Conservation (phyloP, 2,888 invertebrate genomes). For the Agriopis leucophaearia region DNA sequence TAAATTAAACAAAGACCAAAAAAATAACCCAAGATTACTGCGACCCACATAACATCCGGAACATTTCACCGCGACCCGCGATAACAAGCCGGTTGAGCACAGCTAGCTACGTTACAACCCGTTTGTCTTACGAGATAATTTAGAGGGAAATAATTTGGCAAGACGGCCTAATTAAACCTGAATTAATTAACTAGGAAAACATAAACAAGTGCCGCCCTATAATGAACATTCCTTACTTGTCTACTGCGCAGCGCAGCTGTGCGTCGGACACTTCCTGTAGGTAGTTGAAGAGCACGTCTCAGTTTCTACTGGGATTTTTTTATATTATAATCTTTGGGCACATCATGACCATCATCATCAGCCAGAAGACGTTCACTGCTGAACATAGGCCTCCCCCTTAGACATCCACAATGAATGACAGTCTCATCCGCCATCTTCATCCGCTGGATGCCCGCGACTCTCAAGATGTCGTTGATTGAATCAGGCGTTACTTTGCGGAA, state of each 20-base stretch:
- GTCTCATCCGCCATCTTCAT: too few relatives aligned
- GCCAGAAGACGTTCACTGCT: too few relatives aligned
- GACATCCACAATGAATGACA: too few relatives aligned
- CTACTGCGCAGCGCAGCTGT: constrained; percentile 3
- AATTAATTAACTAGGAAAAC: constrained; percentile 71
- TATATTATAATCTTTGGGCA: too few relatives aligned
- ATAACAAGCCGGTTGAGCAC: constrained; percentile 15
- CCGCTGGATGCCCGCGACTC: too few relatives aligned
- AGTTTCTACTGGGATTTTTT: neutral
- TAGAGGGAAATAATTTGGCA: constrained; percentile 68
- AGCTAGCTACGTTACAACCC: constrained; percentile 40
- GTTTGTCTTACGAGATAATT: constrained; percentile 68
- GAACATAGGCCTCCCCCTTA: too few relatives aligned
- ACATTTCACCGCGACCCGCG: constrained; percentile 15
- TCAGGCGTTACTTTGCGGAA: too few relatives aligned
- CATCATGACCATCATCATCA: neutral
- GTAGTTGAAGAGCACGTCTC: neutral
- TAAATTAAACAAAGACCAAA: neutral
- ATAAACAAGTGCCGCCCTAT: constrained; percentile 63
- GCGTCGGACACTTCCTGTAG: neutral
- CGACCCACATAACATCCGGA: constrained; percentile 12
- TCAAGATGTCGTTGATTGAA: too few relatives aligned
- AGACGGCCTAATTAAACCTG: constrained; percentile 70
- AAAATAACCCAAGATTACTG: neutral
- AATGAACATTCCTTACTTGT: constrained; percentile 45